These are phyloP conservation scores for Meloidogyne hapla DNA, from an alignment of 1,140 invertebrate species.

Conservation along the genomic window DNA sequence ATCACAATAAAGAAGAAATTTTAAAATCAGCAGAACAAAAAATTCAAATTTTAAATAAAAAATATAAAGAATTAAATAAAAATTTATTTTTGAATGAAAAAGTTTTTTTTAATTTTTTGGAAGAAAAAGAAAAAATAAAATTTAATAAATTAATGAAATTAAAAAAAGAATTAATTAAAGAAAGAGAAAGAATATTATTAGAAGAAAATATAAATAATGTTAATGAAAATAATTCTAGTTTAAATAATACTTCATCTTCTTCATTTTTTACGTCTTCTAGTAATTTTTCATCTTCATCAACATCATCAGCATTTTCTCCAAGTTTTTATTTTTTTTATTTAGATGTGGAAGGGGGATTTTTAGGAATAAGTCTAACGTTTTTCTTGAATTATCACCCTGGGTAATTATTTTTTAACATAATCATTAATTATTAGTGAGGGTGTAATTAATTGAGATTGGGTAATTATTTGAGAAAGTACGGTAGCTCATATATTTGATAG, in stretches of 20 bases:
- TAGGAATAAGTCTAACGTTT: no score
- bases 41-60: not conserved
- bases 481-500: no score
- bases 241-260: not conserved
- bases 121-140: not conserved
- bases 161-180: conserved; percentile 6
- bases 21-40: conserved; percentile 1
- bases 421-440: no score
- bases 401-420: no score
- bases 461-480: no score
- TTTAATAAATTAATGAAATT: conserved; percentile 7
- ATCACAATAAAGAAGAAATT: not conserved
- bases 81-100: conserved; percentile 3
- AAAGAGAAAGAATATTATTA: not conserved
- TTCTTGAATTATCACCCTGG: no score
- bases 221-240: not conserved
- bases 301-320: not conserved
- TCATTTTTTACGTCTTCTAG: not conserved
- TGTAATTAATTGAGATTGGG: no score
- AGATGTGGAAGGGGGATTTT: not conserved
- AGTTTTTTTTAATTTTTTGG: not conserved
- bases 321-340: not conserved
- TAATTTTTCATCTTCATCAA: not conserved
- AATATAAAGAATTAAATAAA: conserved; percentile 2
- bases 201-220: not conserved